Evolutionary conservation across 2,888 invertebrate species (phyloP), one percentile per base, ranked within the genome.

Genomic region (Epirrhoe alternata): DNA sequence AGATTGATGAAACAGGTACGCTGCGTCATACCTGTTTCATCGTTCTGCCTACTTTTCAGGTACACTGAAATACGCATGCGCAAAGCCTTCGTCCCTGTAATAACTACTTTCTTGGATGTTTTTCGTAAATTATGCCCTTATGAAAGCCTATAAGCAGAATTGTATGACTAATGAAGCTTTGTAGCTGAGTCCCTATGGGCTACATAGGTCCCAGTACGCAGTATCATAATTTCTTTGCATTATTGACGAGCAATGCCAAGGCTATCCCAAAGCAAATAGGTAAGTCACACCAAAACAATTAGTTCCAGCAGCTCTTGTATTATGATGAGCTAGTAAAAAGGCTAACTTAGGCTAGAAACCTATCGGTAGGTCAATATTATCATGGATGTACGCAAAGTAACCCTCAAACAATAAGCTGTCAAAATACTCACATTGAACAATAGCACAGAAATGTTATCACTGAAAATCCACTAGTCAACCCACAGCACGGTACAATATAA

Each of bases 351-450:
- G 5, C 8, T 7, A 24, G 38, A 45, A 24, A n/a, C 14, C 35
- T 10, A 47, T 12, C 14, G 55, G 51, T 38, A 52, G 56, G 61
- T 68, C 69, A 71, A 58, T 69, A 68, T 74, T 69, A 64, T 64
- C 72, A 70, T 68, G 71, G 77, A 73, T 72, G 74, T 69, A 64
- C 68, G 74, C 74, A 64, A 59, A 59, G 69, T 70, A 80, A 78
- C 76, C 73, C 69, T 71, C 73, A 69, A 74, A 71, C 71, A 71
- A 72, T 57, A 66, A 76, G 54, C 78, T 76, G 78, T 79, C 78
- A 76, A 71, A 75, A 81, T 87, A 91, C 92, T 90, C 80, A 91
- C 91, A 85, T 83, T 81, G 69, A 74, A 68, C 61, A 71, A 72
- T 71, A 72, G 73, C 74, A 68, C 81, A 76, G 52, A 49, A 58